Base-by-base conservation (phyloP, 35 echinoderm and acorn worm genomes). In the Apostichopus californicus region DNA sequence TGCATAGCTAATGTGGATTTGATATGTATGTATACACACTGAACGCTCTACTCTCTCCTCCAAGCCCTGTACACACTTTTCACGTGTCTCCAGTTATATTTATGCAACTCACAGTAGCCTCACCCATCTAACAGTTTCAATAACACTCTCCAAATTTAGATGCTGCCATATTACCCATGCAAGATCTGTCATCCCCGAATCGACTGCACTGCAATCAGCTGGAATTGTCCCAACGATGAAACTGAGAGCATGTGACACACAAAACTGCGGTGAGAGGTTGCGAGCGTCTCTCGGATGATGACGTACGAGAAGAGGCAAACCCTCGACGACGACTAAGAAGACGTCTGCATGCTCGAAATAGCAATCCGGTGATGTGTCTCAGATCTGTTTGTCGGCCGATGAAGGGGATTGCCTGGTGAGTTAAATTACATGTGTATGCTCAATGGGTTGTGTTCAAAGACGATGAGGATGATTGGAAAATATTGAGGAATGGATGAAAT, bases 351-450 rank as follows among this genome's bases (percentile, higher is more conserved):
- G 81, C 81, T 85, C 81, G 55, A 85, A 85, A 85, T 85, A 23
- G 81, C 81, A 85, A 85, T 85, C 81, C 20, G 81, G 81, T 85
- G 81, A 85, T 85, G 81, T 85, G 81, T 57, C 56, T 54, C 81
- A 59, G 81, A 21, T 59, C 55, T 22, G 81, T n/a, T 85, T 7
- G 71, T 75, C 13, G n/a, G 71, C 17, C n/a, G 13, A 18, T 14
- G 71, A 20, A 75, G 20, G 71, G 64, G 18, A 75, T 22, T 75
- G 20, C 71, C 15, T 75, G 71, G 71, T 75, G n/a, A 75, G 17
- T 75, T 75, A 20, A 75, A 24, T 75, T 75, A 22, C 71, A 75
- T n/a, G n/a, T 75, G 71, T 46, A 46, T 46, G 34, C 34, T 46
- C 34, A 46, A 46, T 46, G 34, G 34, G 34, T 46, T 46, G 34